Evolutionary conservation across 2,888 invertebrate genomes (phyloP).

Genomic region (Alloplasta piceator): DNA sequence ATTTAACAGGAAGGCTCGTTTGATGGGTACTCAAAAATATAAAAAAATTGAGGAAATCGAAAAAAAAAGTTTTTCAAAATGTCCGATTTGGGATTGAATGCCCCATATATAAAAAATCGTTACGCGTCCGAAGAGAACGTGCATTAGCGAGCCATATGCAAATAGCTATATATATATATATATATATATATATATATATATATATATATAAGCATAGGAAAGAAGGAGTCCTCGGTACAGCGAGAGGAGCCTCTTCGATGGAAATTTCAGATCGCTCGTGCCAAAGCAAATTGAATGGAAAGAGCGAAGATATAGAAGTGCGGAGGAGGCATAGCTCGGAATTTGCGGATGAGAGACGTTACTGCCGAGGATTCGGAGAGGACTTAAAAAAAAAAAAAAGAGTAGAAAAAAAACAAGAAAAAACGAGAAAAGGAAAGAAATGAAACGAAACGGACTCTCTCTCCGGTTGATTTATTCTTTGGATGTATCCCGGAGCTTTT

Average conservation of each 20-base stretch:
- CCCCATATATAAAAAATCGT: too few relatives aligned
- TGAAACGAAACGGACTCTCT: conserved; percentile 48
- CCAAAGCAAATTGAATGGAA: conserved; percentile 65
- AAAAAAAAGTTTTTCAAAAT: too few relatives aligned
- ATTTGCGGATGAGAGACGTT: conserved; percentile 41
- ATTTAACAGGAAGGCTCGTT: too few relatives aligned
- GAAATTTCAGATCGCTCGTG: conserved; percentile 62
- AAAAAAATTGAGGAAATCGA: too few relatives aligned
- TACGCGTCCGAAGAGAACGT: too few relatives aligned
- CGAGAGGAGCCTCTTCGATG: conserved; percentile 60
- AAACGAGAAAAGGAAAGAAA: conserved; percentile 32
- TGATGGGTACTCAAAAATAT: too few relatives aligned
- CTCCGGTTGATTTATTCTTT: conserved; percentile 61
- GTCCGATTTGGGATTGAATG: too few relatives aligned
- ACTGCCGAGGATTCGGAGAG: conserved; percentile 35
- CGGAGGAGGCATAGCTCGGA: conserved; percentile 32
- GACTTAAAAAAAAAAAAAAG: conserved; percentile 28
- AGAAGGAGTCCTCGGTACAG: conserved; percentile 40
- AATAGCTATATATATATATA: neutral
- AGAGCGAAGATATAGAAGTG: conserved; percentile 49
- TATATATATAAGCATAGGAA: conserved; percentile 24
- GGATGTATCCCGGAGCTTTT: conserved; percentile 56
- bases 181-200: neutral
- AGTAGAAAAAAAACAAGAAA: conserved; percentile 7
- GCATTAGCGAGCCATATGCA: too few relatives aligned